Base-by-base conservation (phyloP, 2,797 vertebrate genomes). In the Sphaeramia orbicularis region DNA sequence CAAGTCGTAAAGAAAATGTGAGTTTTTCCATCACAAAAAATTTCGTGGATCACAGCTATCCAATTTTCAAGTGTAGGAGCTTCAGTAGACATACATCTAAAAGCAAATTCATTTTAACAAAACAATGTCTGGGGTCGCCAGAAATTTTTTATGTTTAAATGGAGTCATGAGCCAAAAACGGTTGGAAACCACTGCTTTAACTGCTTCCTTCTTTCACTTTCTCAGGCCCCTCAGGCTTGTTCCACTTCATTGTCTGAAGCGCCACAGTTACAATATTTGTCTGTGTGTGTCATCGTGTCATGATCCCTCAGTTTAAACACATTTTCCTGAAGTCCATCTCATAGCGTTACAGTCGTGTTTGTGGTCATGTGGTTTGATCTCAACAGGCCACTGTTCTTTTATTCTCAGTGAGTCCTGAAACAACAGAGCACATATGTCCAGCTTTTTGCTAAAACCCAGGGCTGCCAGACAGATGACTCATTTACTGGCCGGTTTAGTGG, bases 381-480 rank as follows among this genome's bases (percentile, higher is more conserved):
- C 32, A 60, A 0, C 56, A 6, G 58, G 27, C 45, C 43, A 9
- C 54, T 61, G 62, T 67, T 50, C 45, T 56, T 78, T 82, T 78
- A 48, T 75, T 78, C 37, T 60, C 55, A n/a, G 15, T 52, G 59
- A 13, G 51, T 5, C 27, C 48, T 74, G 65, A 79, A 80, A 81
- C 68, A 87, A 85, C 79, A 81, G 37, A 4, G 7, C 63, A 45
- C 63, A 62, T 64, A 56, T 70, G 77, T 60, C 35, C 67, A 65
- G 71, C 24, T 66, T 65, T 50, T 75, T 69, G 65, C 62, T 61
- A 21, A 58, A 35, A 35, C 27, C 55, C 52, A 14, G 6, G 71
- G 44, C 45, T 63, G 24, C 67, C 72, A 78, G 60, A 70, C 58
- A 35, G 70, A 66, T 83, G 86, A 86, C 74, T 83, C 76, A 81